Evolutionary conservation across 2,797 vertebrate species (phyloP).

Genomic region (Micropoecilia bifurca): DNA sequence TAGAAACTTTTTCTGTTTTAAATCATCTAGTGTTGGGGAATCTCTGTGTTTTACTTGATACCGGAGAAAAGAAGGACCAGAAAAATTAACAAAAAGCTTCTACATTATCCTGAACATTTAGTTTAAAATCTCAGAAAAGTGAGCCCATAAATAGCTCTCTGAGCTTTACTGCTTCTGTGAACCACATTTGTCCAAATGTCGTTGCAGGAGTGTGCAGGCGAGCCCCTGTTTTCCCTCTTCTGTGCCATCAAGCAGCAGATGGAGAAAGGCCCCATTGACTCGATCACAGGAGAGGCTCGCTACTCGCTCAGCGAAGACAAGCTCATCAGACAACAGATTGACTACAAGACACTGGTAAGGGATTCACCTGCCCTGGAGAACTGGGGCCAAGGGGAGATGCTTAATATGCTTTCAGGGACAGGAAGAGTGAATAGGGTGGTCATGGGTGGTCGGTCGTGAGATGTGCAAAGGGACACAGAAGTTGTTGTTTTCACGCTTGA

Average conservation of each 20-base stretch:
- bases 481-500: slow-evolving; percentile 53
- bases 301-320: slow-evolving; percentile 99
- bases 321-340: slow-evolving; percentile 98
- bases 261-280: slow-evolving; percentile 98
- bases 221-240: slow-evolving; percentile 96
- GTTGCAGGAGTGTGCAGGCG: slow-evolving; percentile 93
- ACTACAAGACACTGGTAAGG: slow-evolving; percentile 98
- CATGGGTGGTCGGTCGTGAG: slow-evolving; percentile 62
- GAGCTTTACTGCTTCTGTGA: slow-evolving; percentile 19
- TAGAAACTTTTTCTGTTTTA: neutral
- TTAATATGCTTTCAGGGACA: slow-evolving; percentile 62
- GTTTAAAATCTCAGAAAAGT: slow-evolving; percentile 8
- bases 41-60: neutral
- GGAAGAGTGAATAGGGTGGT: slow-evolving; percentile 52
- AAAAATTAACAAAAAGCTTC: neutral
- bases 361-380: slow-evolving; percentile 46
- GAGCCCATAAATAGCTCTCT: neutral
- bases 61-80: neutral
- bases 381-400: slow-evolving; percentile 38
- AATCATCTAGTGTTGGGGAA: neutral
- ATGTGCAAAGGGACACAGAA: slow-evolving; percentile 49
- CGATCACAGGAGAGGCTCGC: slow-evolving; percentile 96
- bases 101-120: slow-evolving; percentile 1
- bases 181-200: slow-evolving; percentile 32
- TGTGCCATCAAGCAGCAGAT: slow-evolving; percentile 99